A percentile compares a stretch with the other conserved stretches of the same genome.
These are phyloP conservation scores for Saccostrea echinata DNA, from an alignment of 1,140 invertebrate genomes.

Conservation along the genomic window DNA sequence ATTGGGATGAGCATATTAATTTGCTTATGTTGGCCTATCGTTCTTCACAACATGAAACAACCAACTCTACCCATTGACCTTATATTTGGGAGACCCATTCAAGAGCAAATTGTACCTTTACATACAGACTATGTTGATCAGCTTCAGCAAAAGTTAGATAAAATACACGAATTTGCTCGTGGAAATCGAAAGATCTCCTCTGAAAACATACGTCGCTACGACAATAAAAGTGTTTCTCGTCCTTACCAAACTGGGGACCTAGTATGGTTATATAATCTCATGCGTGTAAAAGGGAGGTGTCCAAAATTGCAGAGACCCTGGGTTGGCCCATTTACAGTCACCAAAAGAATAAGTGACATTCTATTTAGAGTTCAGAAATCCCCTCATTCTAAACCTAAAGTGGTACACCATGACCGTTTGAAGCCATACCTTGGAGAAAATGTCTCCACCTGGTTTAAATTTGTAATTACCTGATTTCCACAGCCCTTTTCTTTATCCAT, in stretches of 20 bases:
- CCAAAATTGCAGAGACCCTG: constrained; percentile 50
- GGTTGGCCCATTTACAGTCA: constrained; percentile 45
- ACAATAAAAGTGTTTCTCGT: not conserved
- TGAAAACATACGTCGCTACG: constrained; percentile 29
- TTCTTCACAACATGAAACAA: constrained; percentile 45
- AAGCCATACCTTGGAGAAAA: constrained; percentile 34
- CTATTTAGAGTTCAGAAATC: constrained; percentile 48
- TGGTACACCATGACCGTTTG: constrained; percentile 44
- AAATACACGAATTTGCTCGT: constrained; percentile 24
- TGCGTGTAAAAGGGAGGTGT: constrained; percentile 17
- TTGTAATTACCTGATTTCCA: not conserved
- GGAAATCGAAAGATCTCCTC: not conserved
- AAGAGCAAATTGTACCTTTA: not conserved
- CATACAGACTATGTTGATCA: not conserved
- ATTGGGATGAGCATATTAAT: constrained; percentile 57
- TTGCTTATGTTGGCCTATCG: constrained; percentile 48
- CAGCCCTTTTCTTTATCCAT: too few relatives aligned
- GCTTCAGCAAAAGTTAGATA: not conserved
- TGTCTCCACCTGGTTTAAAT: not conserved
- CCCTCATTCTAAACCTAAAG: constrained; percentile 26
- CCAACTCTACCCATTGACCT: constrained; percentile 45
- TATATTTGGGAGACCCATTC: not conserved
- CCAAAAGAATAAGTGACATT: constrained; percentile 31
- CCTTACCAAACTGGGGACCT: constrained; percentile 11
- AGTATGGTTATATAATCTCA: constrained; percentile 42